Evolutionary conservation across 2,888 invertebrate genomes (phyloP), one percentile per base, ranked within the genome.

Genomic region (Agrochola circellaris): DNA sequence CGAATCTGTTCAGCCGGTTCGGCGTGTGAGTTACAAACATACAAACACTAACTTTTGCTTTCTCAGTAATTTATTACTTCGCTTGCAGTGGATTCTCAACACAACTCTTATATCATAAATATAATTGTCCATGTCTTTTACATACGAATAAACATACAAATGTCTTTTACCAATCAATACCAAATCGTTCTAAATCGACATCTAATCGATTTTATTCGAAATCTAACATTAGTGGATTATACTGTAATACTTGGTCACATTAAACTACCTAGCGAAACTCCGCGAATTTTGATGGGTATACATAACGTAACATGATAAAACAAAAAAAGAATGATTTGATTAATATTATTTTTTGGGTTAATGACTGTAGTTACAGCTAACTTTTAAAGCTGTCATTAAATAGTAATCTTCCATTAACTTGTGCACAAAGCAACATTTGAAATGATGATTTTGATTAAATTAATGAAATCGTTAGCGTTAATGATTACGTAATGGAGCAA

Each of bases 31-130:
- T 56, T 17, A 64, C n/a, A 77, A 38, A 77, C n/a, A 17, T 61
- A 34, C 30, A 34, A 56, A 71, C 26, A 58, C 34, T 17, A 61
- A 74, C 38, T 26, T 79, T 38, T n/a, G n/a, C 38, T 61, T 56
- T 51, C 51, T 60, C 54, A 45, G 51, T 69, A 68, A 80, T 67
- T 65, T 64, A 54, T 65, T n/a, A 62, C 17, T 79, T 64, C 51
- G 58, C 67, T 84, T 77, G 67, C 85, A 87, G 81, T 87, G 82
- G 82, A 81, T 78, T 81, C 81, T 67, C 66, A 77, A 78, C 71
- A 71, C 45, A 71, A 73, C 23, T 62, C 51, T 9, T 67, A 30
- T 65, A 54, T 62, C 4, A 64, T 81, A 81, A n/a, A 84, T 72
- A 65, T 61, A 62, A 75, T 58, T 60, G 65, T 69, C 64, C 61